Evolutionary conservation across 2,888 invertebrate species (phyloP), one percentile per base, ranked within the genome.

Genomic region (Polydrusus pterygomalis): DNA sequence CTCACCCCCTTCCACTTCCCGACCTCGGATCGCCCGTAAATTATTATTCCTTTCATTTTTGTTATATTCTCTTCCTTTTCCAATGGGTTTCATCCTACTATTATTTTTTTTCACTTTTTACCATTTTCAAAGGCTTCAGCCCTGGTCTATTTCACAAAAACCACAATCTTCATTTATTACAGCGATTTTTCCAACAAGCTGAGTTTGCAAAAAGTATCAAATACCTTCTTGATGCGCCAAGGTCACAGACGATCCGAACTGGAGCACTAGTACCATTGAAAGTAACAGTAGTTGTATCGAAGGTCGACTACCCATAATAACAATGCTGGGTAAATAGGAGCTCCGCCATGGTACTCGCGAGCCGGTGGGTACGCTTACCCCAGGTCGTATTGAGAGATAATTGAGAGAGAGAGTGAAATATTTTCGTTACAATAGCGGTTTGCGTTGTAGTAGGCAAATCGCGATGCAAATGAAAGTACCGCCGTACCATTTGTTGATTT

Each of bases 331-430:
- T 73, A 70, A 77, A 73, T 65, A 79, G 80, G 82, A 78, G 70
- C 58, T 69, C 62, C 73, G 75, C 78, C 78, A 75, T 77, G 80
- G 68, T 40, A 78, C 68, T 71, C 68, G 77, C 70, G 51, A 47
- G 63, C 65, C 13, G 3, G 3, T 63, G 63, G 34, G 75, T 64
- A 67, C 64, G 72, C 69, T 71, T 76, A 76, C 71, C 71, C 75
- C 78, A 80, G 77, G 79, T 76, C 75, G 77, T 75, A 77, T 75
- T 73, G 74, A 75, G 62, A 74, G 71, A 70, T 62, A 75, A 69
- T 75, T 73, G 75, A 80, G 85, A 85, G 85, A 86, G 86, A 85
- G 86, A 86, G 84, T 84, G 83, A 82, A 85, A 77, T 25, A 74
- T 30, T 49, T 54, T 47, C 49, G n/a, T 56, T 69, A 69, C 63